These are phyloP conservation scores for Podargus strigoides DNA, from an alignment of 2,797 vertebrate species.

Conservation along the genomic window DNA sequence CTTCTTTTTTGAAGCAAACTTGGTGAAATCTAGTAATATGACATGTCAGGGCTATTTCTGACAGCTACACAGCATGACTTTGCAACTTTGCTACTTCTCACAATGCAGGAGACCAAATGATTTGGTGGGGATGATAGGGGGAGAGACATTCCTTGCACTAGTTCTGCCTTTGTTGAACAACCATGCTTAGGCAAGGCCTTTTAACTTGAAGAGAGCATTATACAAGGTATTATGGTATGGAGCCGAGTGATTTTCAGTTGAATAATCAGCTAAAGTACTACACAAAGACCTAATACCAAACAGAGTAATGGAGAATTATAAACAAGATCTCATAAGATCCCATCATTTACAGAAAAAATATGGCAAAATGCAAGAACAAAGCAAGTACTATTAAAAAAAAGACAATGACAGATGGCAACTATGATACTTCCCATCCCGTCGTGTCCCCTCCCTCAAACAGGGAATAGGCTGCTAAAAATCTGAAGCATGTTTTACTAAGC, in stretches of 20 bases:
- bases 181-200: not conserved
- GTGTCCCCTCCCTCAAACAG: not conserved
- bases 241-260: not conserved
- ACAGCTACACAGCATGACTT: not conserved
- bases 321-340: not conserved
- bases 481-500: not conserved
- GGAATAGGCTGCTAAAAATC: not conserved
- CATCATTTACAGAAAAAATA: not conserved
- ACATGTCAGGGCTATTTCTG: not conserved
- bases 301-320: not conserved
- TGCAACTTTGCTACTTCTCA: not conserved
- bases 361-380: not conserved
- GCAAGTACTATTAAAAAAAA: not conserved
- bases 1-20: not conserved
- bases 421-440: too few relatives aligned
- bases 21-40: not conserved
- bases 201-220: not conserved
- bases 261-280: not conserved
- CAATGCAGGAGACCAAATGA: not conserved
- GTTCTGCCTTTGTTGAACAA: not conserved
- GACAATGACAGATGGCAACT: not conserved
- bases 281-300: not conserved
- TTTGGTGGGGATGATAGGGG: not conserved
- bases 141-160: not conserved
- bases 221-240: not conserved